Evolutionary conservation across 2,113 vertebrate genomes (phyloP).

Genomic region (Ictalurus punctatus): DNA sequence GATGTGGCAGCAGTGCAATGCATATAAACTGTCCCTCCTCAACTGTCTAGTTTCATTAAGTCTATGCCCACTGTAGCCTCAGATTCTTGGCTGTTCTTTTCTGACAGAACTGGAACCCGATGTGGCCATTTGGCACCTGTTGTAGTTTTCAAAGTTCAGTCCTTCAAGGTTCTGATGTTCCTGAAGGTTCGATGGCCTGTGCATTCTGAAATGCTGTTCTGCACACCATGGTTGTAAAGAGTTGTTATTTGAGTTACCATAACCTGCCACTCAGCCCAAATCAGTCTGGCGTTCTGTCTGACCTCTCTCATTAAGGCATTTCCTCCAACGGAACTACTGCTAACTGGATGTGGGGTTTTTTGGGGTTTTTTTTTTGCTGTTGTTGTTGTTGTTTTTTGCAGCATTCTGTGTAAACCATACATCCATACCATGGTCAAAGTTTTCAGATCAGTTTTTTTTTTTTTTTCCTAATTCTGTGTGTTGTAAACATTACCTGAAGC

Average conservation of each 20-base stretch:
- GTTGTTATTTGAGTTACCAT: background rate
- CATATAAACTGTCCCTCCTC: background rate
- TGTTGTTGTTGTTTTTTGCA: no score
- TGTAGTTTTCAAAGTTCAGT: background rate
- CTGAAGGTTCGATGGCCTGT: background rate
- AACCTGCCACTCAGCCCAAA: background rate
- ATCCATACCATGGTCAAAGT: no score
- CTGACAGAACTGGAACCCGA: background rate
- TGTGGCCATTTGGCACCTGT: background rate
- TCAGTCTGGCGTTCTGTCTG: background rate
- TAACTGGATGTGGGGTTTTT: no score
- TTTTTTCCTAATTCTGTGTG: no score
- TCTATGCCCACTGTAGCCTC: background rate
- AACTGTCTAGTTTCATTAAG: background rate
- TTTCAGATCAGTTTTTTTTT: no score
- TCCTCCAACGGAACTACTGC: background rate
- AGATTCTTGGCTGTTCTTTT: background rate
- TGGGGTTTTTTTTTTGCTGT: no score
- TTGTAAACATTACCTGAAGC: no score
- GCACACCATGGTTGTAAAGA: background rate
- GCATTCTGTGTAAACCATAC: no score
- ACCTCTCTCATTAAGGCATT: background rate
- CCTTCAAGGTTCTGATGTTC: background rate
- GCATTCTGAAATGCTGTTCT: background rate
- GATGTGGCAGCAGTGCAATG: background rate